Evolutionary conservation across 2,888 invertebrate genomes (phyloP), one percentile per base, ranked within the genome.

Genomic region (Pammene fasciana): DNA sequence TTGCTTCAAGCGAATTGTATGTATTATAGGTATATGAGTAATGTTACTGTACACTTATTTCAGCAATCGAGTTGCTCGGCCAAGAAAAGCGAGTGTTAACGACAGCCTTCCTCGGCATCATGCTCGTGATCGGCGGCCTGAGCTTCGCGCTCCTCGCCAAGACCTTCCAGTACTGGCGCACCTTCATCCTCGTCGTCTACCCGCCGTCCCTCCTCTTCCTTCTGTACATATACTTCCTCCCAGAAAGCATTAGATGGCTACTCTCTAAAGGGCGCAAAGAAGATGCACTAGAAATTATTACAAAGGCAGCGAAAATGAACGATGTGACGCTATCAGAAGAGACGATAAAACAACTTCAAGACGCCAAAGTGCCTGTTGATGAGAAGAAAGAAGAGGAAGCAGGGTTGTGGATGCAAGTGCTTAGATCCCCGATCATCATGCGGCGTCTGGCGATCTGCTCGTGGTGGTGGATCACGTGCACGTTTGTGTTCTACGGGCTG

Each of bases 401-500:
- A 16, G 88, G 90, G 7, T 62, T 91, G 7, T 81, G 81, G 81
- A 83, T 81, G 73, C 89, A 90, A 71, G 90, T 90, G 72, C 62
- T 91, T 18, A 79, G 76, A 10, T 92, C 92, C 0, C 90, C 88
- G 0, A 88, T 90, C 18, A 90, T 92, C 52, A 87, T 90, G 88
- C 85, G 73, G 9, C 83, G 92, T 2, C 75, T 92, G 45, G 88
- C 86, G 1, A 89, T 90, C 16, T 91, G 91, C 65, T 91, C 91
- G 4, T 92, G 90, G 85, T 96, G 96, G 89, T 97, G 97, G 97
- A 94, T 96, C 52, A 95, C 96, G 0, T 96, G 95, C 76, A 95
- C 96, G 0, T 95, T 97, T 75, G 95, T 97, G 52, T 97, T 96
- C 85, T 97, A 96, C 80, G 97, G 97, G 0, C 86, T 97, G 48